A percentile compares a stretch with the other conserved stretches of the same genome.
These are phyloP conservation scores for Trichomycterus rosablanca DNA, from an alignment of 2,113 vertebrate species.

Conservation along the genomic window DNA sequence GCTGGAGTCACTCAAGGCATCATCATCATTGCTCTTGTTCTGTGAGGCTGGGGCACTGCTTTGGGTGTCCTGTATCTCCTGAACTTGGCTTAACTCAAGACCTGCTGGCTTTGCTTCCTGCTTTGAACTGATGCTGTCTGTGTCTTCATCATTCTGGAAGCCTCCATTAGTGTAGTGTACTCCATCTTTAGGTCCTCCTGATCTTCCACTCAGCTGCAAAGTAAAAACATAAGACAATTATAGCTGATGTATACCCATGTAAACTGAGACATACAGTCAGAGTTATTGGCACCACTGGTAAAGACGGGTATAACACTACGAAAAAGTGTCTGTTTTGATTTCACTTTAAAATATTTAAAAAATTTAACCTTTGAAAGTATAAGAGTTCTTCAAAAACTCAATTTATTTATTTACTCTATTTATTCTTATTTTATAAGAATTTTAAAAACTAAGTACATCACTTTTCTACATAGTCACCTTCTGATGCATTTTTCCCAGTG, in stretches of 20 bases:
- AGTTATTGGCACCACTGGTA: no score
- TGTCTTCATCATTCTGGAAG: constrained; percentile 55
- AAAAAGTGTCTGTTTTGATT: no score
- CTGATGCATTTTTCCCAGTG: no score
- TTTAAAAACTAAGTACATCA: no score
- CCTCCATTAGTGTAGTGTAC: constrained; percentile 62
- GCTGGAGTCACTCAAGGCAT: constrained; percentile 11
- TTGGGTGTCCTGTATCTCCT: background rate
- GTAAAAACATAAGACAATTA: background rate
- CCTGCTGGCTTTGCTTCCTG: constrained; percentile 12
- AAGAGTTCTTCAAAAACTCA: no score
- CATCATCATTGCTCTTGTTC: background rate
- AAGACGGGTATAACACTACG: no score
- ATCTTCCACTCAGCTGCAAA: constrained; percentile 50
- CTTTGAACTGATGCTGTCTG: constrained; percentile 27
- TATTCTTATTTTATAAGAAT: no score
- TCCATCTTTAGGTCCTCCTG: constrained; percentile 47
- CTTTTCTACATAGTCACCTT: no score
- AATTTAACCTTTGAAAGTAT: no score
- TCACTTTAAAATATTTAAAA: no score
- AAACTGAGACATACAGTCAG: no score
- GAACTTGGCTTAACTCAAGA: background rate
- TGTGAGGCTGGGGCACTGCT: background rate
- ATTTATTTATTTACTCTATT: no score
- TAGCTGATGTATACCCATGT: background rate